Conservation (phyloP, 2,113 vertebrate species). For the Pholis gunnellus region DNA sequence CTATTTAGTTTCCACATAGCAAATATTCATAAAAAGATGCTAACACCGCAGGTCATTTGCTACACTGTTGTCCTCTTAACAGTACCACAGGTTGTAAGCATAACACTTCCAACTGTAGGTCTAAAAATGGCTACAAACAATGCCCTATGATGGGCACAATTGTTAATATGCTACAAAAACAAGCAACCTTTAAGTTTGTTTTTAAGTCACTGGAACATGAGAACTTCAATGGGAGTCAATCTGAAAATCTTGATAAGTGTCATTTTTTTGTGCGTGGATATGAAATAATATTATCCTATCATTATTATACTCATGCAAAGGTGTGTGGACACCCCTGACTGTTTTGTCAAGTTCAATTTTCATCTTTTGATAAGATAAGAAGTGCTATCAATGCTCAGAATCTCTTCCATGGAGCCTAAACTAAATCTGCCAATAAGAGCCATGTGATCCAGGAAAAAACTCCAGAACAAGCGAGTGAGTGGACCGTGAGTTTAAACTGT, state of each 20-base stretch:
- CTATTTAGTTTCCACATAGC: constrained; percentile 46
- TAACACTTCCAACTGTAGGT: constrained; percentile 1
- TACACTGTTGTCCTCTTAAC: constrained; percentile 48
- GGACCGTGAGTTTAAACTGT: not conserved
- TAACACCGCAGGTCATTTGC: constrained; percentile 42
- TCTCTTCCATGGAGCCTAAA: not conserved
- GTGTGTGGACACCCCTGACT: not conserved
- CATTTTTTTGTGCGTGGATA: not conserved
- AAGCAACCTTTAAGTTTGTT: constrained; percentile 32
- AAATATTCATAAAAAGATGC: constrained; percentile 58
- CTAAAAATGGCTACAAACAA: constrained; percentile 62
- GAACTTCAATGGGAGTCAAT: constrained; percentile 24
- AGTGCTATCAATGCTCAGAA: too few species aligned
- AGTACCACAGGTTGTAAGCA: constrained; percentile 41
- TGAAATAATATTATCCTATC: not conserved
- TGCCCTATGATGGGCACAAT: constrained; percentile 24
- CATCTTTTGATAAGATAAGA: not conserved
- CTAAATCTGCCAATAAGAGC: too few species aligned
- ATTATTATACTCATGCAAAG: not conserved
- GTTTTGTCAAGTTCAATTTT: not conserved
- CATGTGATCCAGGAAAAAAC: too few species aligned
- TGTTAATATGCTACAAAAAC: constrained; percentile 63
- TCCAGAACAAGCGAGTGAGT: too few species aligned
- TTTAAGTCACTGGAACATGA: constrained; percentile 5
- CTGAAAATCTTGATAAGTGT: constrained; percentile 20